These are phyloP conservation scores for Recurvirostra avosetta DNA, from an alignment of 2,113 vertebrate genomes.

Conservation along the genomic window DNA sequence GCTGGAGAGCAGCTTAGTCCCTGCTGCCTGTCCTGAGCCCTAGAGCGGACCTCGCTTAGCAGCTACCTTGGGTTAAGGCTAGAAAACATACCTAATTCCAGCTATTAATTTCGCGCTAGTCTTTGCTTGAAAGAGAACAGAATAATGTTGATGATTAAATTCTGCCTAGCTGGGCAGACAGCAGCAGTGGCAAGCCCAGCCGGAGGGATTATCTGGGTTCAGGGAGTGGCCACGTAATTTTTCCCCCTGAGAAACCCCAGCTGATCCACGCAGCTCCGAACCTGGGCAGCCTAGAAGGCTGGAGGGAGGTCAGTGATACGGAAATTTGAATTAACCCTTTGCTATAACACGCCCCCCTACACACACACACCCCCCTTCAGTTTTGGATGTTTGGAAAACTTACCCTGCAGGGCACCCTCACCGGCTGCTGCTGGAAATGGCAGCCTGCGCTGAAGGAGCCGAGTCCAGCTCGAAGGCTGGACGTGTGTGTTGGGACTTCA, in stretches of 20 bases:
- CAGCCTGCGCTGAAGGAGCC: not conserved
- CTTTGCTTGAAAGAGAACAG: not conserved
- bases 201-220: constrained; percentile 29
- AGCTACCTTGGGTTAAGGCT: not conserved
- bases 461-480: not conserved
- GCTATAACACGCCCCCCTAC: not conserved
- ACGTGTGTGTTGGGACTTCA: accelerated
- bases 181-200: not conserved
- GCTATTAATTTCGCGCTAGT: not conserved
- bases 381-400: not conserved
- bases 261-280: not conserved
- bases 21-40: not conserved
- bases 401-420: not conserved
- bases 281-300: not conserved
- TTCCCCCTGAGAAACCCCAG: not conserved
- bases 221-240: constrained; percentile 6
- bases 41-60: not conserved
- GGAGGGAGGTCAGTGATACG: not conserved
- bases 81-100: not conserved
- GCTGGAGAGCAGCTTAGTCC: not conserved
- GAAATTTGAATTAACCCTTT: not conserved
- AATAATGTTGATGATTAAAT: not conserved
- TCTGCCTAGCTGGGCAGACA: not conserved
- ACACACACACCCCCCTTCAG: not conserved
- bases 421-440: not conserved